These are phyloP conservation scores for Sebastes hubbsi DNA, from an alignment of 2,797 vertebrate species.

Conservation along the genomic window DNA sequence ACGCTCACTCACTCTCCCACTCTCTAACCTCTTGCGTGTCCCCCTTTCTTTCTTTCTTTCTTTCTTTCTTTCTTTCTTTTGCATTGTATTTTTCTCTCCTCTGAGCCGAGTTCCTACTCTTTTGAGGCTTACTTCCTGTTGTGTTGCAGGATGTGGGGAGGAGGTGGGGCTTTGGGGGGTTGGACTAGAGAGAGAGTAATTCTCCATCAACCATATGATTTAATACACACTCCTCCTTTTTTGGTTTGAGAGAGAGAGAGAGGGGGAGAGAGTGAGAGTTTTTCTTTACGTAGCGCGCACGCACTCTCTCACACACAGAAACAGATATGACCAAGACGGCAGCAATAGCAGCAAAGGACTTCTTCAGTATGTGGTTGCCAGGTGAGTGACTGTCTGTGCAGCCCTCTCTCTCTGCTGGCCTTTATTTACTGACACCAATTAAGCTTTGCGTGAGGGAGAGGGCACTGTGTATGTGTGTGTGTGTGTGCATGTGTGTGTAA, in stretches of 20 bases:
- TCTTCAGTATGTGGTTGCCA: slow-evolving; percentile 85
- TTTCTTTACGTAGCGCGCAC: slow-evolving; percentile 45
- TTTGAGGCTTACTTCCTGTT: slow-evolving; percentile 76
- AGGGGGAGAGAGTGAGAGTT: slow-evolving; percentile 62
- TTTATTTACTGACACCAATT: slow-evolving; percentile 71
- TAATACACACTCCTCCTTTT: slow-evolving; percentile 64
- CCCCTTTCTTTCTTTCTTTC: slow-evolving; percentile 25
- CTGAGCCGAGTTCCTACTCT: slow-evolving; percentile 56
- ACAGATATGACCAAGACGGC: slow-evolving; percentile 80
- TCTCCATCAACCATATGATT: slow-evolving; percentile 63
- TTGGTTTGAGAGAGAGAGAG: slow-evolving; percentile 31
- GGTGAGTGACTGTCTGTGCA: slow-evolving; percentile 80
- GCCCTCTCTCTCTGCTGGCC: slow-evolving; percentile 52
- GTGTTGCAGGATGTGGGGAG: slow-evolving; percentile 77
- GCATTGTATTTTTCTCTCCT: slow-evolving; percentile 38
- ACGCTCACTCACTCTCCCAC: slow-evolving; percentile 60
- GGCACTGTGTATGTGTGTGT: slow-evolving; percentile 1
- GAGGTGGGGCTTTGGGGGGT: slow-evolving; percentile 68
- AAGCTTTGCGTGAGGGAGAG: slow-evolving; percentile 45
- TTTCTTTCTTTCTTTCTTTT: not conserved
- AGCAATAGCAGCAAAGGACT: slow-evolving; percentile 82
- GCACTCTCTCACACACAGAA: slow-evolving; percentile 52
- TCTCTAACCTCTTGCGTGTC: slow-evolving; percentile 61
- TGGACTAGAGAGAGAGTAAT: slow-evolving; percentile 54
- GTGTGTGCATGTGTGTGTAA: slow-evolving; percentile 7